Conservation (phyloP, 2,888 invertebrate species). For the Torymus aiolomorphi region DNA sequence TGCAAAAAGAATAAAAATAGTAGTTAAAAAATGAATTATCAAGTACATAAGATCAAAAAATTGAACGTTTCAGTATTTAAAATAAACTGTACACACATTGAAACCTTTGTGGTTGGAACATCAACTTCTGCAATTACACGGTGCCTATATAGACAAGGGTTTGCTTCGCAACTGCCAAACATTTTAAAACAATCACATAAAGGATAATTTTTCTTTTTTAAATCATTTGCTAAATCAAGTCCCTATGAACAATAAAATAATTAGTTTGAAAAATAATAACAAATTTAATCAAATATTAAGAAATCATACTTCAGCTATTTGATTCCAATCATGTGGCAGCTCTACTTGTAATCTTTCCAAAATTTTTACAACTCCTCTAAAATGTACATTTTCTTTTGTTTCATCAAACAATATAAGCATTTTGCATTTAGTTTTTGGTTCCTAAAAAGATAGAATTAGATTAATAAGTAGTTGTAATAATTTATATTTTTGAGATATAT, state of each 20-base stretch:
- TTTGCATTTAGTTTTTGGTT: slow-evolving; percentile 67
- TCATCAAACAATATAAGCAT: slow-evolving; percentile 80
- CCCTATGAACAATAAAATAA: slow-evolving; percentile 57
- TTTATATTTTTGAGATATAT: slow-evolving; percentile 59
- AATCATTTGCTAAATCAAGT: slow-evolving; percentile 65
- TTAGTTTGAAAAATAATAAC: neutral
- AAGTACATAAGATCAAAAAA: slow-evolving; percentile 23
- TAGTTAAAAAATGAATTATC: slow-evolving; percentile 20
- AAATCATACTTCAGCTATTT: slow-evolving; percentile 69
- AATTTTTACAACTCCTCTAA: slow-evolving; percentile 80
- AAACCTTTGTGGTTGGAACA: slow-evolving; percentile 77
- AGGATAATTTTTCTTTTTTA: slow-evolving; percentile 76
- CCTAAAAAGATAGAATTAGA: slow-evolving; percentile 32
- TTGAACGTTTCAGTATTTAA: neutral
- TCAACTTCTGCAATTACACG: slow-evolving; percentile 78
- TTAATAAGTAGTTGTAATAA: slow-evolving; percentile 69
- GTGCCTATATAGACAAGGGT: slow-evolving; percentile 81
- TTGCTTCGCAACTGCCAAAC: slow-evolving; percentile 81
- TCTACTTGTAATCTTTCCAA: slow-evolving; percentile 75
- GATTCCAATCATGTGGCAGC: slow-evolving; percentile 68
- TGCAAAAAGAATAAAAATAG: neutral
- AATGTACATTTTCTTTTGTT: slow-evolving; percentile 77
- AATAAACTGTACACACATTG: slow-evolving; percentile 59
- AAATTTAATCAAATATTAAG: slow-evolving; percentile 22
- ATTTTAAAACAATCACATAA: slow-evolving; percentile 81